Evolutionary conservation across 2,113 vertebrate genomes (phyloP).

Genomic region (Pleuronectes platessa): DNA sequence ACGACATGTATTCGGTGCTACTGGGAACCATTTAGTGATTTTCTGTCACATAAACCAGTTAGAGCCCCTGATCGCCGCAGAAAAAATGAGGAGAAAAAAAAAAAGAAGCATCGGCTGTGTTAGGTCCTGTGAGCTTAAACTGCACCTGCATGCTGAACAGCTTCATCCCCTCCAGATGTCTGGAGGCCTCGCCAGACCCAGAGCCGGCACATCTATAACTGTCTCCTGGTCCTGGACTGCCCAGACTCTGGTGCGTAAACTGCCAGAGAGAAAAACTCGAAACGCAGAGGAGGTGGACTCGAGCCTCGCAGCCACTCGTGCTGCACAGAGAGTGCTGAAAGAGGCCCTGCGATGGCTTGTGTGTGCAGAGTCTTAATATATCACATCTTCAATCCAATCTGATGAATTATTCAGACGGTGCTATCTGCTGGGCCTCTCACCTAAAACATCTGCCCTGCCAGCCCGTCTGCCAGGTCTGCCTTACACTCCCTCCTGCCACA

Average conservation of each 20-base stretch:
- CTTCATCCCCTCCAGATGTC: constrained; percentile 71
- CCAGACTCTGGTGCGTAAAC: constrained; percentile 58
- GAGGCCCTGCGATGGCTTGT: constrained; percentile 33
- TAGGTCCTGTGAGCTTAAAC: constrained; percentile 58
- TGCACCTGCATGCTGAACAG: constrained; percentile 70
- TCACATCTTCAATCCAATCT: constrained; percentile 74
- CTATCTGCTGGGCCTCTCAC: constrained; percentile 72
- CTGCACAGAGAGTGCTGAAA: constrained; percentile 61
- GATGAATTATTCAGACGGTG: constrained; percentile 78
- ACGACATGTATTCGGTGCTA: background rate
- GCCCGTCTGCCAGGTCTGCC: constrained; percentile 57
- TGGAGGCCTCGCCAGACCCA: constrained; percentile 55
- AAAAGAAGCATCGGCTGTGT: constrained; percentile 26
- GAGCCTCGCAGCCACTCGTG: constrained; percentile 56
- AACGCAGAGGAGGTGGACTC: constrained; percentile 23
- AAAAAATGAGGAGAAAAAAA: background rate
- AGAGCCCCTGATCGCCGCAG: constrained; percentile 16
- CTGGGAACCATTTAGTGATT: background rate
- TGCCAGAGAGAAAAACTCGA: constrained; percentile 64
- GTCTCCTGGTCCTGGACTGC: constrained; percentile 63
- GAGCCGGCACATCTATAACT: constrained; percentile 68
- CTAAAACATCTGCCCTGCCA: constrained; percentile 75
- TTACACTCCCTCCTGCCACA: constrained; percentile 57
- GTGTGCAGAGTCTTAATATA: constrained; percentile 73
- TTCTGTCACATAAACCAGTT: constrained; percentile 20